Evolutionary conservation across 1,140 invertebrate genomes (phyloP), one percentile per base, ranked within the genome.

Genomic region (Venustaconcha ellipsiformis): DNA sequence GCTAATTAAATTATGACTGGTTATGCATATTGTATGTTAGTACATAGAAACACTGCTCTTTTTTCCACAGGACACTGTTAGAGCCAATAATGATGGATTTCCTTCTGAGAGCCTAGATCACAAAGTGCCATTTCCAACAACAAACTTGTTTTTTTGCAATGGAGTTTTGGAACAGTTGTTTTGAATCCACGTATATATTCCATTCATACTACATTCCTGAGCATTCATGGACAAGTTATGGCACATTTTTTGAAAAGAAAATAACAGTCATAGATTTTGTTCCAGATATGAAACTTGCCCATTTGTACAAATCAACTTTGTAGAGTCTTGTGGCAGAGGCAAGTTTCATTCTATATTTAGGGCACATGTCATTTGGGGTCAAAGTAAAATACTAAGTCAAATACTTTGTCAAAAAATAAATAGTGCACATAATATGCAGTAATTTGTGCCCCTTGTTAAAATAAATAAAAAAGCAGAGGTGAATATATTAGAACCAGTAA

Each of bases 81-180:
- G 64, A 57, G 80, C 78, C n/a, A 57, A 70, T 55, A 82, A 85
- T 15, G 30, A 48, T 23, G 60, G 70, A 17, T 80, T 79, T 14
- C 30, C 79, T 1, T 72, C 74, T 37, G 75, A 67, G 60, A 69
- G 63, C 20, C 79, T 78, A 14, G 83, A 85, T 57, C 82, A 82
- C 65, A 78, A 69, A 63, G 78, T 82, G 0, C 70, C 82, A 14
- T 83, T 82, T 60, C 83, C 83, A 11, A 83, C 83, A 48, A 78
- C 80, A 66, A 83, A 79, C 64, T 74, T 85, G 2, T 63, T 85
- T 12, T 85, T 83, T 76, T 56, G 59, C 59, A 70, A 80, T 23
- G 79, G 80, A 14, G 70, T 55, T 26, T 62, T 85, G 4, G 69
- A 72, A n/a, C 74, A 77, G 13, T 85, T 82, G 83, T 69, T 72